phyloP scores from a whole-genome alignment of 2,888 invertebrate genomes.

The Tipula lateralis region DNA sequence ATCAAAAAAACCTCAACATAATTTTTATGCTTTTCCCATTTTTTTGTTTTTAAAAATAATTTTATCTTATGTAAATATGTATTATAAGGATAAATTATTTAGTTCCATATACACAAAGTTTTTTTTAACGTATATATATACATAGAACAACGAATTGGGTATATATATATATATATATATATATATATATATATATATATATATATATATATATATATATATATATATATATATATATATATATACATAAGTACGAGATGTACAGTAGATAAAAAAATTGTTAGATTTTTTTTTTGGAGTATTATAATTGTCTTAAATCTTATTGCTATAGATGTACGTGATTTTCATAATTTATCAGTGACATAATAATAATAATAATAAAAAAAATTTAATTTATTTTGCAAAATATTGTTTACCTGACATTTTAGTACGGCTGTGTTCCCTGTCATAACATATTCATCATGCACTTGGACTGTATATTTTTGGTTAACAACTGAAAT shows the following conservation, averaged over 20 bases:
- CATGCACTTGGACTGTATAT: constrained; percentile 85
- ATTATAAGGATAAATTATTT: not conserved
- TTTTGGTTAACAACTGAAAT: constrained; percentile 74
- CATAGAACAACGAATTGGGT: not conserved
- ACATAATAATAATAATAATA: not conserved
- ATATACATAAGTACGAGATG: not conserved
- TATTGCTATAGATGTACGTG: not conserved
- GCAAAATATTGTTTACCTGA: constrained; percentile 49
- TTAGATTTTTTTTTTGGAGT: not conserved
- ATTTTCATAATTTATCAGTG: not conserved
- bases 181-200: too few species aligned
- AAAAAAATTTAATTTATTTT: not conserved
- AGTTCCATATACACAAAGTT: not conserved
- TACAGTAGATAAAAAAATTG: not conserved
- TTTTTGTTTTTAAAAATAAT: not conserved
- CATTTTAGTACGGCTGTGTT: constrained; percentile 88
- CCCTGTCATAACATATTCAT: constrained; percentile 86
- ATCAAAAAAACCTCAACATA: not conserved
- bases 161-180: too few species aligned
- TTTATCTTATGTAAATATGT: constrained; percentile 5
- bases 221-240: too few species aligned
- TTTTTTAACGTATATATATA: not conserved
- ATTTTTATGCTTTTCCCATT: not conserved
- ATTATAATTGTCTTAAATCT: not conserved
- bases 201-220: too few species aligned